phyloP scores from a whole-genome alignment of 2,888 invertebrate genomes.

The Ecdyonurus torrentis region DNA sequence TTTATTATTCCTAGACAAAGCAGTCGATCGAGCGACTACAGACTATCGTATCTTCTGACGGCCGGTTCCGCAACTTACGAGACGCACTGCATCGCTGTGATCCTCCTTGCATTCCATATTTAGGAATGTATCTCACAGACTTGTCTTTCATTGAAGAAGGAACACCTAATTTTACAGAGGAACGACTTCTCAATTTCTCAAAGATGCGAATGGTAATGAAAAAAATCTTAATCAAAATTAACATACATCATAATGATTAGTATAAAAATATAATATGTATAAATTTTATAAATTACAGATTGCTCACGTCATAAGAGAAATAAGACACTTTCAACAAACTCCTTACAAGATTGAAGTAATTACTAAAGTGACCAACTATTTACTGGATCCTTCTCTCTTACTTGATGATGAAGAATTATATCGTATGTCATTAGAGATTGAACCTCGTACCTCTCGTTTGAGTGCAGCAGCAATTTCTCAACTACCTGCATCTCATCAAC shows the following conservation, averaged over 20 bases:
- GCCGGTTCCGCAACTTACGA: slow-evolving; percentile 67
- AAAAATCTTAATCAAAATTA: no score
- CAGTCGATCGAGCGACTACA: slow-evolving; percentile 78
- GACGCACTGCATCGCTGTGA: slow-evolving; percentile 81
- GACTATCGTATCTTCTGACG: slow-evolving; percentile 72
- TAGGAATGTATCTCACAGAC: slow-evolving; percentile 81
- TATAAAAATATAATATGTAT: neutral
- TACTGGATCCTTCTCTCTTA: slow-evolving; percentile 55
- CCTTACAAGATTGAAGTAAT: slow-evolving; percentile 81
- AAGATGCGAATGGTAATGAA: slow-evolving; percentile 87
- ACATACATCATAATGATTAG: no score
- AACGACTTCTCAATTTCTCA: slow-evolving; percentile 76
- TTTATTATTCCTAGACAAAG: slow-evolving; percentile 63
- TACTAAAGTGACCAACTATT: slow-evolving; percentile 57
- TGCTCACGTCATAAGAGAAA: slow-evolving; percentile 82
- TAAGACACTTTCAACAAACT: slow-evolving; percentile 78
- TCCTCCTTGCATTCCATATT: slow-evolving; percentile 71
- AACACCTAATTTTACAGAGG: slow-evolving; percentile 76
- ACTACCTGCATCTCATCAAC: neutral
- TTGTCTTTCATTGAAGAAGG: slow-evolving; percentile 87
- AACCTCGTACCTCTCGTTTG: slow-evolving; percentile 53
- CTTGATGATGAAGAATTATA: slow-evolving; percentile 69
- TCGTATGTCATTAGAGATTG: slow-evolving; percentile 62
- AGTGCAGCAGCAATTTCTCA: slow-evolving; percentile 24
- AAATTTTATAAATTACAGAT: slow-evolving; percentile 38